Conservation (phyloP, 2,888 invertebrate genomes). For the Caenorhabditis parvicauda region DNA sequence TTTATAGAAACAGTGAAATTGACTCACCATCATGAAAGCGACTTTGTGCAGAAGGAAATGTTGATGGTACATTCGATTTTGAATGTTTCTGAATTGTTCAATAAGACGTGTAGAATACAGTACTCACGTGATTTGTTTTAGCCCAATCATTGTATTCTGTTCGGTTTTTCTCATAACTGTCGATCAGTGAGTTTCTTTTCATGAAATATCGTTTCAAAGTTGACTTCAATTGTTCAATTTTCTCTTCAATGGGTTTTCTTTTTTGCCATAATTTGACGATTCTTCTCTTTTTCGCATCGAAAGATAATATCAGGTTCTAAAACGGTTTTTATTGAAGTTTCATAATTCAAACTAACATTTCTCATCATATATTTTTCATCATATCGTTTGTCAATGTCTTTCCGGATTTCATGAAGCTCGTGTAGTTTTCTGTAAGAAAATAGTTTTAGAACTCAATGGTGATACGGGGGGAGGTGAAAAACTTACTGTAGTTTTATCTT, state of each 20-base stretch:
- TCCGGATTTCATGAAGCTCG: no score
- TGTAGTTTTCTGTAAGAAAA: no score
- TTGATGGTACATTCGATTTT: conserved; percentile 14
- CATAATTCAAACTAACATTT: no score
- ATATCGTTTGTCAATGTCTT: background rate
- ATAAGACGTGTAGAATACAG: no score
- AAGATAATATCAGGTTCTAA: conserved; percentile 4
- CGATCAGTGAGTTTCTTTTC: conserved; percentile 25
- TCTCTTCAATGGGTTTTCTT: conserved; percentile 10
- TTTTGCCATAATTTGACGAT: background rate
- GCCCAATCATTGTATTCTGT: conserved; percentile 36
- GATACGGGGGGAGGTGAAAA: no score
- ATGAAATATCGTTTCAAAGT: conserved; percentile 16
- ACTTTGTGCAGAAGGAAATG: conserved; percentile 18
- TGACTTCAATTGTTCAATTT: conserved; percentile 11
- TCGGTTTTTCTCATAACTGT: conserved; percentile 27
- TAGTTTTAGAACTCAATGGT: no score
- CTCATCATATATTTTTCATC: background rate
- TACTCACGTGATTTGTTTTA: no score
- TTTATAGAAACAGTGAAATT: no score
- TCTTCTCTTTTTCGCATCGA: conserved; percentile 17
- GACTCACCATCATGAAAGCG: no score
- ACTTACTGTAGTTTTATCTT: conserved; percentile 18
- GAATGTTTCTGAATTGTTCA: background rate
- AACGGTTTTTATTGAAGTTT: no score